Conservation (phyloP, 2,113 vertebrate genomes). For the Aleadryas rufinucha region DNA sequence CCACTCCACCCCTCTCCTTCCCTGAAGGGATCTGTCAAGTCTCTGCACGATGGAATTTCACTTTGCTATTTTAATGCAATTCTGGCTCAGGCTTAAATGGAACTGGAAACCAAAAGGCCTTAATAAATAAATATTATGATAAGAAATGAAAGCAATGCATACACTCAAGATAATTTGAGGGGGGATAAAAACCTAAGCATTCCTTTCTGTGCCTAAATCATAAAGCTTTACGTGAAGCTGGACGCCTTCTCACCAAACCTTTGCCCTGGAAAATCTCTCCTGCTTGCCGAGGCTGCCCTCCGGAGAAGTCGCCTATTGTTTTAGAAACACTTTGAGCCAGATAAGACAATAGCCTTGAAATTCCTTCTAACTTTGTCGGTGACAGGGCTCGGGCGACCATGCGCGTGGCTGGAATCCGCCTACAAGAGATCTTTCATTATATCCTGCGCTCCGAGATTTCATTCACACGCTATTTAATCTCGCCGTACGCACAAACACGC, state of each 20-base stretch:
- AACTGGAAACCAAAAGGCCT: constrained; percentile 78
- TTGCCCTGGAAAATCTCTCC: constrained; percentile 44
- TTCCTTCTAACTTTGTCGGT: constrained; percentile 46
- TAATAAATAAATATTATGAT: constrained; percentile 87
- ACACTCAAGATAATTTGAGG: constrained; percentile 67
- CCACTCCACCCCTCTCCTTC: constrained; percentile 62
- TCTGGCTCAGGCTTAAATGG: constrained; percentile 80
- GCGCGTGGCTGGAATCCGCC: neutral
- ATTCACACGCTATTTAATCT: constrained; percentile 20
- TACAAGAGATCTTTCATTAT: neutral
- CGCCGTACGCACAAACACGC: neutral
- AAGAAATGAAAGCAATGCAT: constrained; percentile 80
- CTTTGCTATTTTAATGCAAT: constrained; percentile 83
- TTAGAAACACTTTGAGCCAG: constrained; percentile 51
- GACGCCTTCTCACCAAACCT: constrained; percentile 33
- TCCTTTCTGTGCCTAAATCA: constrained; percentile 63
- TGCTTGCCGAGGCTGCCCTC: constrained; percentile 36
- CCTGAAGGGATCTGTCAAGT: constrained; percentile 76
- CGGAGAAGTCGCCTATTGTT: constrained; percentile 44
- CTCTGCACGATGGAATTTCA: constrained; percentile 78
- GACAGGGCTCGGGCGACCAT: neutral
- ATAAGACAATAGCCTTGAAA: constrained; percentile 65
- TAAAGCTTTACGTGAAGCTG: constrained; percentile 42
- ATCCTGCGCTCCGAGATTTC: neutral
- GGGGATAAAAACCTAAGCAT: constrained; percentile 66